Percentiles rank a stretch among this genome's conserved stretches.
Evolutionary conservation across 2,797 vertebrate genomes (phyloP).

Genomic region (Fringilla coelebs): DNA sequence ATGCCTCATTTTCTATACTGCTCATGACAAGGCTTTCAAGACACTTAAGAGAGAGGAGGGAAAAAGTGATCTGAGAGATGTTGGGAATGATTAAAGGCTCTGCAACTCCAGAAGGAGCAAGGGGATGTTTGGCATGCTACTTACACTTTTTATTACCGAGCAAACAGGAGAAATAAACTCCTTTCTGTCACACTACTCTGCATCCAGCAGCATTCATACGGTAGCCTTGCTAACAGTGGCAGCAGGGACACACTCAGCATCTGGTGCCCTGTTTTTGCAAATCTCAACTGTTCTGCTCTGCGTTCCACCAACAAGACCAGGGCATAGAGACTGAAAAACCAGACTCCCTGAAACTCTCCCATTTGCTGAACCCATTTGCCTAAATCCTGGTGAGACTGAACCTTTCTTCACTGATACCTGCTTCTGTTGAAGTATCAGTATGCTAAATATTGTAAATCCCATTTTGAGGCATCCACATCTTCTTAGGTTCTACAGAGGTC

Average conservation of each 20-base stretch:
- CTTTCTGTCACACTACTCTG: not conserved
- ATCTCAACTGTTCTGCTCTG: not conserved
- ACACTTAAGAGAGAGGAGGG: not conserved
- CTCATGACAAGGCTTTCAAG: constrained; percentile 37
- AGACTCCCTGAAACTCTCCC: not conserved
- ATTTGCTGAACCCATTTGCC: not conserved
- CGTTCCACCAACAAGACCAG: not conserved
- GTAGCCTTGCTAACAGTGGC: not conserved
- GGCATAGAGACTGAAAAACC: not conserved
- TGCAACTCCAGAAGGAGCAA: constrained; percentile 14
- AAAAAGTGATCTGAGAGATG: not conserved
- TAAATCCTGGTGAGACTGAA: not conserved
- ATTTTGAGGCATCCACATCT: not conserved
- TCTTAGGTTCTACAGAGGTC: not conserved
- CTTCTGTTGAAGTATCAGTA: not conserved
- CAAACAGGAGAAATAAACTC: constrained; percentile 9
- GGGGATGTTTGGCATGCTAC: not conserved
- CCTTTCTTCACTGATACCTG: not conserved
- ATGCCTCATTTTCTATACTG: constrained; percentile 7
- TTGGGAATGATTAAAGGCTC: not conserved
- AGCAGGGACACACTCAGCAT: not conserved
- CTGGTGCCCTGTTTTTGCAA: not conserved
- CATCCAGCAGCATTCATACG: accelerated
- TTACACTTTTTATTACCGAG: not conserved
- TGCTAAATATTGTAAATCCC: not conserved